Percentiles rank a stretch among this genome's conserved stretches.
phyloP scores from a whole-genome alignment of 1,140 invertebrate species.

The Myzus persicae region DNA sequence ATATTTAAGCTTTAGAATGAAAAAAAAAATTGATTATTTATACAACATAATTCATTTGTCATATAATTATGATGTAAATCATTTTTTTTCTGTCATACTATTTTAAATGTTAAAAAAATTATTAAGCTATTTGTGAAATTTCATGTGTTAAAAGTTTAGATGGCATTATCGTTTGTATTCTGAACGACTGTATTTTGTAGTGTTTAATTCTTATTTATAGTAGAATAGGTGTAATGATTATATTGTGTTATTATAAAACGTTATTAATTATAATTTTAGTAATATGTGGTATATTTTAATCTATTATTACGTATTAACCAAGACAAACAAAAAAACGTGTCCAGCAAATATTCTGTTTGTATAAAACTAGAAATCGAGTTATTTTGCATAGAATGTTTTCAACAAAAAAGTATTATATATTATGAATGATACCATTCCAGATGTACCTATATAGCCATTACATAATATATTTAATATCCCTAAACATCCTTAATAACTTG shows the following conservation, averaged over 20 bases:
- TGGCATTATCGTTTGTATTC: neutral
- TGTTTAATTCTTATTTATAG: neutral
- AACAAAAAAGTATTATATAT: neutral
- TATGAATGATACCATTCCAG: neutral
- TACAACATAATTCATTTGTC: constrained; percentile 10
- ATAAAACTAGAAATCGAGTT: neutral
- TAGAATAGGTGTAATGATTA: neutral
- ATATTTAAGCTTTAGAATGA: constrained; percentile 4
- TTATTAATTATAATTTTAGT: constrained; percentile 7
- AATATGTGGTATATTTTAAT: neutral
- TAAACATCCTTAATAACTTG: neutral
- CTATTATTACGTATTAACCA: neutral
- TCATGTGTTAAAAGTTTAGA: constrained; percentile 16
- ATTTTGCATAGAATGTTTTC: neutral
- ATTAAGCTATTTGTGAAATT: constrained; percentile 5
- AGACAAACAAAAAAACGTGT: neutral
- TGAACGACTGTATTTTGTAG: neutral
- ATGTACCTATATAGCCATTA: neutral
- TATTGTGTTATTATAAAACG: neutral
- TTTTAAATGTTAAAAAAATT: constrained; percentile 15
- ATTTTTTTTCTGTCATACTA: neutral
- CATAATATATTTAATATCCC: neutral
- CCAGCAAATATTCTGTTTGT: neutral
- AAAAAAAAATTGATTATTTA: neutral
- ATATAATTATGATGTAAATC: neutral